Evolutionary conservation across 2,888 invertebrate genomes (phyloP), one percentile per base, ranked within the genome.

Genomic region (Eupithecia insigniata): DNA sequence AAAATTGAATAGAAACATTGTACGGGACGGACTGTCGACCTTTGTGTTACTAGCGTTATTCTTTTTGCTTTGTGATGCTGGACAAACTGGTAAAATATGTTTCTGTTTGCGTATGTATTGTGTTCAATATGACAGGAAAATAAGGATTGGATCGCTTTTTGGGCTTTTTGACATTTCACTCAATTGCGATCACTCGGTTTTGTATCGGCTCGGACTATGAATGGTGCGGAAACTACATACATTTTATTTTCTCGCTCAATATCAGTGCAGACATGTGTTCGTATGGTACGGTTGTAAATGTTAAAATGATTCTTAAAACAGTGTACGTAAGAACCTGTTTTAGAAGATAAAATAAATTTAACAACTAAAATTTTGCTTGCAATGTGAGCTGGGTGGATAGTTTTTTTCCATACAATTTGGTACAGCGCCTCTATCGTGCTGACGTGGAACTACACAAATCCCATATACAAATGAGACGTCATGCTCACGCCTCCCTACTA

Each of bases 1-100:
- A 81, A 88, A 89, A 90, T 90, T 89, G 89, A 89, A 90, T 87
- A 87, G 86, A 86, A 88, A 85, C 83, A 85, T 85, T 83, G 83
- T 87, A 84, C 81, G 76, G 81, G 80, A 81, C 78, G 79, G 84
- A 82, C 83, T 83, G 82, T 83, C 80, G 77, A 82, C 83, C 83
- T 87, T 86, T 85, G 84, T 81, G 79, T 82, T 82, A 77, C 72
- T 72, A 75, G 80, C 80, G 84, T 51, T 85, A 83, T 85, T 84
- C 80, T 75, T 74, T 76, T 69, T 66, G 71, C 71, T 71, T 84
- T 80, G 83, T 72, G 70, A 71, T 64, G 66, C 66, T 70, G 69
- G 71, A 72, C 70, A 69, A 69, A 71, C 71, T 43, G 67, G 26
- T 64, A 64, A 74, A 67, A 70, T 74, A 69, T 69, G 71, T 71